These are phyloP conservation scores for Helarctos malayanus DNA, from an alignment of 2,797 vertebrate species.

Conservation along the genomic window DNA sequence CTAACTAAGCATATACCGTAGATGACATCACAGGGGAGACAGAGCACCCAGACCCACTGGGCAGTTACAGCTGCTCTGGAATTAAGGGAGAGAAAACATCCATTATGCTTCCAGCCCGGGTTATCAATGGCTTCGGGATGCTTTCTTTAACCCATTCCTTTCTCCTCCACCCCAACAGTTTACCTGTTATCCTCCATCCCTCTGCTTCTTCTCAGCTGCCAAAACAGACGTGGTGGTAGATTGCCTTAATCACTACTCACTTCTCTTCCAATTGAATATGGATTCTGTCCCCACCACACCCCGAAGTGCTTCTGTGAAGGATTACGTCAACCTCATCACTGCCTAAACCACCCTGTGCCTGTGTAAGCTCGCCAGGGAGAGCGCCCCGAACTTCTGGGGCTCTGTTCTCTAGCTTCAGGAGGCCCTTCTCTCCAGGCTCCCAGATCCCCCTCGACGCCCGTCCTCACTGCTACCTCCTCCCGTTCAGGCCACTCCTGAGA, in stretches of 20 bases:
- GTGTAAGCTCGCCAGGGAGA: neutral
- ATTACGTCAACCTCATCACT: neutral
- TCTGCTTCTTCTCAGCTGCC: neutral
- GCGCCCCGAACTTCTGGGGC: neutral
- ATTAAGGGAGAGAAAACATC: neutral
- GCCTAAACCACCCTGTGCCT: neutral
- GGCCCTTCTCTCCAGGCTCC: neutral
- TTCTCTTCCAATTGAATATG: neutral
- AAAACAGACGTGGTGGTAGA: slow-evolving; percentile 49
- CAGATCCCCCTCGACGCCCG: neutral
- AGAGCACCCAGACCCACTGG: rapidly evolving
- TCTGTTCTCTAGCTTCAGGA: neutral
- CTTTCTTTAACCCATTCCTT: neutral
- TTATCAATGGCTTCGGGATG: rapidly evolving
- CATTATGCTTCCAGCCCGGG: too few species aligned
- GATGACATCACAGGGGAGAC: neutral
- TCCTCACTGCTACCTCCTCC: neutral
- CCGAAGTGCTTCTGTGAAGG: neutral
- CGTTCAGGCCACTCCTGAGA: neutral
- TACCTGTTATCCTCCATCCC: neutral
- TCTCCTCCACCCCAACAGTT: rapidly evolving
- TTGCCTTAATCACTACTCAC: neutral
- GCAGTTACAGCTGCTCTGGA: neutral
- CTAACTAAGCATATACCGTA: neutral
- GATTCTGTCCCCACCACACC: rapidly evolving